Percentiles rank a stretch among this genome's conserved stretches.
Conservation (phyloP, 2,888 invertebrate species). For the Aphodius sticticus region DNA sequence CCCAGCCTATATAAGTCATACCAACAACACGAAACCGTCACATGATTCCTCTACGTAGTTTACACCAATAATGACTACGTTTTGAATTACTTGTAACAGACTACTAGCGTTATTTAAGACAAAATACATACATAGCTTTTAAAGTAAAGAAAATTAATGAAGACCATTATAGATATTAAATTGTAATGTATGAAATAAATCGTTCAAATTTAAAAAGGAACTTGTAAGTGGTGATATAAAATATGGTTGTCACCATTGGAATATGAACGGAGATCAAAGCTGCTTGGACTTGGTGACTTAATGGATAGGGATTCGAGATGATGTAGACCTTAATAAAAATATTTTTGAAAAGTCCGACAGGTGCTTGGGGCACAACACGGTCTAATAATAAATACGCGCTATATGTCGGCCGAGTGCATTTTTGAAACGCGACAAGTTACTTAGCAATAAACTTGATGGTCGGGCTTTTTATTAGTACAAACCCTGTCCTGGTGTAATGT, state of each 20-base stretch:
- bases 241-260: background rate
- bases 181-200: background rate
- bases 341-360: conserved; percentile 4
- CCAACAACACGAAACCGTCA: too few relatives aligned
- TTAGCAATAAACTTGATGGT: background rate
- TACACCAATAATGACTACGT: too few relatives aligned
- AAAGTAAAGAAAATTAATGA: background rate
- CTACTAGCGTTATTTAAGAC: background rate
- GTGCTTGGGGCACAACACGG: background rate
- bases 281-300: background rate
- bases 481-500: background rate
- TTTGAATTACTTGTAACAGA: too few relatives aligned
- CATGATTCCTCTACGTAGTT: too few relatives aligned
- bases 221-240: background rate
- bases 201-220: conserved; percentile 4
- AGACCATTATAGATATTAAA: background rate
- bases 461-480: background rate
- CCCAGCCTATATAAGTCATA: too few relatives aligned
- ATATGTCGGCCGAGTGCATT: background rate
- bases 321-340: conserved; percentile 4
- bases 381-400: background rate
- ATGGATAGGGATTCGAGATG: background rate
- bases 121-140: background rate
- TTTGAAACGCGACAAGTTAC: background rate
- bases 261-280: background rate